phyloP scores from a whole-genome alignment of 2,888 invertebrate genomes.

The Petrolisthes cinctipes region DNA sequence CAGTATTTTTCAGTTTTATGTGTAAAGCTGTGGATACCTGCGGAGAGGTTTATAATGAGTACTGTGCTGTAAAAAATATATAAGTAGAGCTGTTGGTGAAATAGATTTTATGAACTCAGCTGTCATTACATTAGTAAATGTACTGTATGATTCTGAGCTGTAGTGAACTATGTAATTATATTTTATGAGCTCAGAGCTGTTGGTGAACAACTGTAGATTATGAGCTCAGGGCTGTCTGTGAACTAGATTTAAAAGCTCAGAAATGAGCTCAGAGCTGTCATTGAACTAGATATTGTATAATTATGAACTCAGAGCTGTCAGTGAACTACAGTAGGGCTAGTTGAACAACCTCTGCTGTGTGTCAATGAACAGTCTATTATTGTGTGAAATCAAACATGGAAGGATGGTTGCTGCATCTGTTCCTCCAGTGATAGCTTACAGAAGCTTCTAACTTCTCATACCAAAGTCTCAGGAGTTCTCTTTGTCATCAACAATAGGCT shows the following conservation, averaged over 20 bases:
- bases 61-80: not conserved
- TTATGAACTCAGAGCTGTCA: not conserved
- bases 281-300: too few species aligned
- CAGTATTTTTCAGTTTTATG: slow-evolving; percentile 7
- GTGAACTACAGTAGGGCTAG: not conserved
- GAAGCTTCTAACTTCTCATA: not conserved
- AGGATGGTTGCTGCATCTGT: not conserved
- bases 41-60: not conserved
- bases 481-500: not conserved
- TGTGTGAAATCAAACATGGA: not conserved
- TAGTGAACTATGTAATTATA: too few species aligned
- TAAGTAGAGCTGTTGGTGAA: too few species aligned
- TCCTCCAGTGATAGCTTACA: not conserved
- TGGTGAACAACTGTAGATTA: too few species aligned
- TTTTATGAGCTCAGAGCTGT: too few species aligned
- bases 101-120: too few species aligned
- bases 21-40: not conserved
- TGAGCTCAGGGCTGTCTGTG: not conserved
- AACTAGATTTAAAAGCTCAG: slow-evolving; percentile 11
- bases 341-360: not conserved
- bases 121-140: too few species aligned
- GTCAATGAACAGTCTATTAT: not conserved
- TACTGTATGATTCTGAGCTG: too few species aligned
- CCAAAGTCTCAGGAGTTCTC: slow-evolving; percentile 5
- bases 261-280: too few species aligned